A percentile compares a stretch with the other conserved stretches of the same genome.
Conservation (phyloP, 2,113 vertebrate genomes). For the Serinus canaria region DNA sequence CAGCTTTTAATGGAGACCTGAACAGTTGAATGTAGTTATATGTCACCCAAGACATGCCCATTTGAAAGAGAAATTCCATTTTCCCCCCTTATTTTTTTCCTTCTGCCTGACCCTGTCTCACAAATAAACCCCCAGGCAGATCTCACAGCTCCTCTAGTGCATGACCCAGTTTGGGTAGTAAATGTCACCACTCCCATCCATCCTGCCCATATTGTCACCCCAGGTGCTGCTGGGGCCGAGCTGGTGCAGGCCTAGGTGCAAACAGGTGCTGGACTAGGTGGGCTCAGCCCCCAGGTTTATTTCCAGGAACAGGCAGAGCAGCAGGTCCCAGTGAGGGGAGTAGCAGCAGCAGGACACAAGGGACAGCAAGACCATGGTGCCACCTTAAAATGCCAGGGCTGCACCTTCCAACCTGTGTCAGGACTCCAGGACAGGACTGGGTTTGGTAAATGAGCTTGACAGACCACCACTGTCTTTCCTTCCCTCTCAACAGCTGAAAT, state of each 20-base stretch:
- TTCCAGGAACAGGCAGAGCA: not conserved
- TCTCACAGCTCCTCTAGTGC: not conserved
- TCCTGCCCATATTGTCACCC: not conserved
- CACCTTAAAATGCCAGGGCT: not conserved
- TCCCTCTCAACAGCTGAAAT: not conserved
- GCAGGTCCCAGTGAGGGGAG: fast-evolving
- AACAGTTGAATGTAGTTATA: not conserved
- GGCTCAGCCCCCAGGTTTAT: not conserved
- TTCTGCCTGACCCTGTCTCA: not conserved
- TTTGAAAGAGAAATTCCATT: not conserved
- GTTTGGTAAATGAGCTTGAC: not conserved
- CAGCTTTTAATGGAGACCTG: not conserved
- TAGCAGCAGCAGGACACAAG: fast-evolving
- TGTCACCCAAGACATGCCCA: no score
- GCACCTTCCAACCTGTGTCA: not conserved
- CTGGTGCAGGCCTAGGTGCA: not conserved
- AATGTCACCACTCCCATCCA: not conserved
- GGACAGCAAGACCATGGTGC: fast-evolving
- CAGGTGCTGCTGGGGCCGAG: not conserved
- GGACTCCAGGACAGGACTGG: not conserved
- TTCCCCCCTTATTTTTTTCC: not conserved
- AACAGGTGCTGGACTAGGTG: not conserved
- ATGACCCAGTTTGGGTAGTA: not conserved
- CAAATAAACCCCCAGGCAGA: not conserved
- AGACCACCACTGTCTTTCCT: not conserved